Conservation (phyloP, 2,888 invertebrate genomes). For the Cephus rjabovi region DNA sequence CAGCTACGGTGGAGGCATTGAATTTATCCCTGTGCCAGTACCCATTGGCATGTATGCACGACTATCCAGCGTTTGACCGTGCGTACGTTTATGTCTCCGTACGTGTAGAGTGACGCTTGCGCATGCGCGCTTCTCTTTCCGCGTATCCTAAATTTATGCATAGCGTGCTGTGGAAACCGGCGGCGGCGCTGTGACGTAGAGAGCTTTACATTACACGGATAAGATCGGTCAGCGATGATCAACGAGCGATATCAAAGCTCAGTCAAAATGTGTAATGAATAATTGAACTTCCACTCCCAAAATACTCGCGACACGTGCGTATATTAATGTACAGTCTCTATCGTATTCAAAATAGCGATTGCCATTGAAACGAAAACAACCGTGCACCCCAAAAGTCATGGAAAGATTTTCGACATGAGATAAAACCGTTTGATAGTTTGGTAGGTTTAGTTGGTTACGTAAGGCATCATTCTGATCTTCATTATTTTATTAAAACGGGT, state of each 20-base stretch:
- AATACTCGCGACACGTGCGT: not conserved
- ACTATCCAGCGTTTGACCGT: not conserved
- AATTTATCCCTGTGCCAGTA: not conserved
- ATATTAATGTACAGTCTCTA: not conserved
- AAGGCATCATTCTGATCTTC: not conserved
- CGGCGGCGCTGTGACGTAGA: not conserved
- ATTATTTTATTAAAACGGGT: no score
- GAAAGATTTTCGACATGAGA: not conserved
- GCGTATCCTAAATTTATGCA: conserved; percentile 2
- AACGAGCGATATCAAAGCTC: conserved; percentile 1
- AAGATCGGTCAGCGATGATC: conserved; percentile 9
- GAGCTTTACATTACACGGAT: conserved; percentile 7
- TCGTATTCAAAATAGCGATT: not conserved
- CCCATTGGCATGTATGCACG: not conserved
- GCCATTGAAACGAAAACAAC: not conserved
- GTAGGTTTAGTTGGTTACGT: not conserved
- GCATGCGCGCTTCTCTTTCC: not conserved
- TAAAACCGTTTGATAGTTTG: not conserved
- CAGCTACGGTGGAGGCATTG: not conserved
- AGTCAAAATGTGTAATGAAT: not conserved
- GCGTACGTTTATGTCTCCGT: not conserved
- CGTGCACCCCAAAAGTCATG: no score
- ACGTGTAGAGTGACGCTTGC: not conserved
- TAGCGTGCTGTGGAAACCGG: not conserved
- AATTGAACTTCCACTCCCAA: not conserved